Evolutionary conservation across 1,140 invertebrate genomes (phyloP), one percentile per base, ranked within the genome.

Genomic region (Eumeta japonica): DNA sequence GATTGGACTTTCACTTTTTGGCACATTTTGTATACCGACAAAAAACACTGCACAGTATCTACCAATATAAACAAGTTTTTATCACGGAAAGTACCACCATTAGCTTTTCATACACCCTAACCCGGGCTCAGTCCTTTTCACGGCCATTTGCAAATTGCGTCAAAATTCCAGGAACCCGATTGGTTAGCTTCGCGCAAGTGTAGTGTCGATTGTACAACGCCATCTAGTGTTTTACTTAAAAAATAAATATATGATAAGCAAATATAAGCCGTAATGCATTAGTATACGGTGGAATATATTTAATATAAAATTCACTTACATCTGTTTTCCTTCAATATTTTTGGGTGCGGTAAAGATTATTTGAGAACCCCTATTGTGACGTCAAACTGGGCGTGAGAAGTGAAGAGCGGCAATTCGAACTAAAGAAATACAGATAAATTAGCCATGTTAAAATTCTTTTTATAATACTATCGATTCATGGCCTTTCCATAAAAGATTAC

Each of bases 71-170:
- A 71, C 65, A 53, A 65, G 56, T 65, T 64, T 68, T 64, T 62
- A 65, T 51, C 58, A 70, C 66, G 58, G 54, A 55, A 53, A 62
- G 49, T 50, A 61, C 58, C 64, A 71, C 57, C 64, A 68, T 71
- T 71, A 72, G 55, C 61, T 62, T 58, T 65, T 68, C 67, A 71
- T 70, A 71, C 62, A 72, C 64, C 66, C 54, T 70, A 34, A 45
- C 40, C 47, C 60, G 61, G 65, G 64, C 55, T 66, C 64, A 46
- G 60, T 68, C 63, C 62, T 72, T 68, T 72, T 70, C 66, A 72
- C 72, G 68, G 68, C 72, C 72, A 76, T 76, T 74, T 76, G 72
- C 72, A 76, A 74, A 76, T 72, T 74, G 70, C 66, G 67, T 70
- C 68, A 72, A 74, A 73, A 55, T 62, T 63, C 52, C 59, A 59